Evolutionary conservation across 2,113 vertebrate genomes (phyloP).

Genomic region (Excalfactoria chinensis): DNA sequence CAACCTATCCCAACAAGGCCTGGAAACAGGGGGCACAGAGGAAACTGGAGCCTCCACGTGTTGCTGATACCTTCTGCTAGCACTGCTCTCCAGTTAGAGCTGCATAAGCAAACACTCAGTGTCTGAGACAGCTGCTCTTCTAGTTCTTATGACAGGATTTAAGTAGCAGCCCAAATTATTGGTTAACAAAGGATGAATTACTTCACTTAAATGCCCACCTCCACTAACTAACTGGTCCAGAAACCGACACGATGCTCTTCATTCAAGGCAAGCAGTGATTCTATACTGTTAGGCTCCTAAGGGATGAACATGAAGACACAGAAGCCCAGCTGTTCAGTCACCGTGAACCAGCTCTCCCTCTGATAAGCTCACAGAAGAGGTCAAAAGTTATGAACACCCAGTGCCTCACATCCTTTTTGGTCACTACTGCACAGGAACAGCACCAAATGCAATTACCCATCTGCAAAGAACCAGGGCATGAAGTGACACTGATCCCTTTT

Average conservation of each 20-base stretch:
- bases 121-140: neutral
- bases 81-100: neutral
- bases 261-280: neutral
- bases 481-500: no score
- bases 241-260: no score
- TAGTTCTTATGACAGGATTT: neutral
- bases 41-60: neutral
- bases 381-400: rapidly evolving
- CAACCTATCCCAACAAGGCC: neutral
- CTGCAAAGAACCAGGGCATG: neutral
- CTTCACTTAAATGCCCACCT: neutral
- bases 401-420: neutral
- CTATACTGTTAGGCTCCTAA: neutral
- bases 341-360: rapidly evolving
- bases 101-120: neutral
- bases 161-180: neutral
- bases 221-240: neutral
- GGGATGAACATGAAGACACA: rapidly evolving
- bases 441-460: rapidly evolving
- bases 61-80: neutral
- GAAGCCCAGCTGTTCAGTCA: neutral
- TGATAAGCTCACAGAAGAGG: neutral
- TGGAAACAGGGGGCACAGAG: neutral
- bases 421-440: neutral
- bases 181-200: neutral